Percentiles rank a stretch among this genome's conserved stretches.
Evolutionary conservation across 2,797 vertebrate genomes (phyloP).

Genomic region (Aplochiton taeniatus): DNA sequence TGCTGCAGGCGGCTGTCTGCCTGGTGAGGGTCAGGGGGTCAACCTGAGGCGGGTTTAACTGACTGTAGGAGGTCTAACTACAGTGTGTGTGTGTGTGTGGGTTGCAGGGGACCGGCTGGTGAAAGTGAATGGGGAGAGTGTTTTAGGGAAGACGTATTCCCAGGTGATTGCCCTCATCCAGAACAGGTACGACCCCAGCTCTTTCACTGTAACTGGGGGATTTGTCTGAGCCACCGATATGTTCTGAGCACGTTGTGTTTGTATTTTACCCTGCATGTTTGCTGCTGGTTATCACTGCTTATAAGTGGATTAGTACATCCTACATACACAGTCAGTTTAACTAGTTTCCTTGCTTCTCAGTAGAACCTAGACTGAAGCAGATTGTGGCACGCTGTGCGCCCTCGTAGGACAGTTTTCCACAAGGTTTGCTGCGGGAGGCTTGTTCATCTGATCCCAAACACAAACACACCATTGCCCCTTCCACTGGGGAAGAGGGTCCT

Average conservation of each 20-base stretch:
- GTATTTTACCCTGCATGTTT: not conserved
- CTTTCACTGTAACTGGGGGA: not conserved
- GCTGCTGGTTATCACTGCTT: too few relatives aligned
- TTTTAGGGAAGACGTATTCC: conserved; percentile 95
- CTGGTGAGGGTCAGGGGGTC: not conserved
- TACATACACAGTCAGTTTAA: too few relatives aligned
- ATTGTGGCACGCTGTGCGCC: too few relatives aligned
- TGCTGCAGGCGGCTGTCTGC: conserved; percentile 9
- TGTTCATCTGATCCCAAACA: too few relatives aligned
- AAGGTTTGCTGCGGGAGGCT: too few relatives aligned
- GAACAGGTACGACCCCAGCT: conserved; percentile 83
- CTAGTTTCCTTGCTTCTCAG: too few relatives aligned
- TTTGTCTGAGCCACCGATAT: conserved; percentile 15
- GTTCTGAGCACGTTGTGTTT: conserved; percentile 23
- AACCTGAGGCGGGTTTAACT: too few relatives aligned
- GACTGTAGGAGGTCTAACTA: not conserved
- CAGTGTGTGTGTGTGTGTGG: conserved; percentile 12
- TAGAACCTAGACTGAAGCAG: too few relatives aligned
- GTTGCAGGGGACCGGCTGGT: conserved; percentile 91
- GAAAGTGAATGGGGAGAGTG: conserved; percentile 95
- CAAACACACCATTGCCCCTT: too few relatives aligned
- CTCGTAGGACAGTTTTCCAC: too few relatives aligned
- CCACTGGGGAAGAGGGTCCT: not conserved
- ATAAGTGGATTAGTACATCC: too few relatives aligned
- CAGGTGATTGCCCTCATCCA: conserved; percentile 98